Evolutionary conservation across 2,888 invertebrate species (phyloP), one percentile per base, ranked within the genome.

Genomic region (Boloria euphrosyne): DNA sequence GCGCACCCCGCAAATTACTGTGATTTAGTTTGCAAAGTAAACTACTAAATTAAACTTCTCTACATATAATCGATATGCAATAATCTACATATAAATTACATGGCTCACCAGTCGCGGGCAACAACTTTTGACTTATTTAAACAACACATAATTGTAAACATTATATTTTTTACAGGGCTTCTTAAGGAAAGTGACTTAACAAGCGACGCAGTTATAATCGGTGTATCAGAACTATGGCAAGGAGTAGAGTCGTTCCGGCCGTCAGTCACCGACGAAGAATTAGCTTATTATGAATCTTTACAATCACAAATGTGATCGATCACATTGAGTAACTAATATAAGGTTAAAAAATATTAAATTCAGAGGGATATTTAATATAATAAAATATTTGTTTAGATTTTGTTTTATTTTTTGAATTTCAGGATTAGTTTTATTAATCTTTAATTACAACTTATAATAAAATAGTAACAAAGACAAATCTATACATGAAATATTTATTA

Each of bases 231-330:
- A 80, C 94, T 96, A 72, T 84, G 90, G 73, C 84, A 92, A 55
- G 95, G 96, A 0, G 93, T 95, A 17, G 85, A 88, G 65, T 89
- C 94, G 60, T 94, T 96, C 71, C 93, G 94, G 68, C 96, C 96
- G 1, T 96, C 96, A 0, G 94, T 96, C 14, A 95, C 94, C 31
- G 89, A 91, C 47, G 93, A 94, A 65, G 96, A 96, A 83, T 86
- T 96, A 77, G 86, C 91, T 18, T 95, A 96, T 82, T 96, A 95
- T 76, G 93, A 94, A 74, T 87, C 92, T 3, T 76, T 92, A 63
- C 84, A 88, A 71, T 76, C 82, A 63, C 84, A 87, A 80, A 83
- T 91, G 80, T 90, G 68, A 46, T n/a, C 44, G 17, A 55, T 57
- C n/a, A 7, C 16, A 22, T 22, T 46, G 3, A 22, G 22, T 5